Evolutionary conservation across 2,888 invertebrate genomes (phyloP), one percentile per base, ranked within the genome.

Genomic region (Theretra japonica): DNA sequence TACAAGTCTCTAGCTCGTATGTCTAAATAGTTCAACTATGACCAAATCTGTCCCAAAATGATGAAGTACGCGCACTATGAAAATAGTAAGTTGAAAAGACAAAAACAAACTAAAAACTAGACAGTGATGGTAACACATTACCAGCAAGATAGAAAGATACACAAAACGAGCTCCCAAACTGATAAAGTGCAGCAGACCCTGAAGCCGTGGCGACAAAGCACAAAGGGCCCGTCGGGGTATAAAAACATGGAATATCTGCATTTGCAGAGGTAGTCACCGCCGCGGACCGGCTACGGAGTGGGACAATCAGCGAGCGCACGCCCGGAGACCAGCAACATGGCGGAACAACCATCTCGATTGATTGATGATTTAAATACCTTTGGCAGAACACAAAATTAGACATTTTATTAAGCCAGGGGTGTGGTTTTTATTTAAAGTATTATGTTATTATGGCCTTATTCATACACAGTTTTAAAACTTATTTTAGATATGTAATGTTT

Each of bases 191-290:
- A 62, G 21, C 62, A 62, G 62, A 62, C 70, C 62, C 60, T 70
- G 62, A 50, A 60, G 60, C 17, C 15, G 4, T 70, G 50, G 62
- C 70, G 62, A 48, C 70, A 62, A 60, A 28, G 30, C 30, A 70
- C 70, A 70, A 70, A 62, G 62, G 30, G 56, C 62, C 70, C 53
- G 70, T 30, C 70, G 56, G 30, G 50, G 70, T 70, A 70, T 70
- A 62, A 70, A 70, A 70, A 70, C 70, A 33, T 62, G 41, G 33
- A 62, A 62, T 62, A 62, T 62, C 41, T 41, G 21, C 62, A 62
- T 62, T 62, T 33, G 21, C 33, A 8, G 60, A 59, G 62, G 62
- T 62, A 62, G 60, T 60, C 33, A 30, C 30, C 58, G 58, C 25
- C 62, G 62, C 4, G 62, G 62, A 62, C 62, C 15, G 60, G 60